Evolutionary conservation across 2,113 vertebrate species (phyloP), one percentile per base, ranked within the genome.

Genomic region (Entomyzon cyanotis): DNA sequence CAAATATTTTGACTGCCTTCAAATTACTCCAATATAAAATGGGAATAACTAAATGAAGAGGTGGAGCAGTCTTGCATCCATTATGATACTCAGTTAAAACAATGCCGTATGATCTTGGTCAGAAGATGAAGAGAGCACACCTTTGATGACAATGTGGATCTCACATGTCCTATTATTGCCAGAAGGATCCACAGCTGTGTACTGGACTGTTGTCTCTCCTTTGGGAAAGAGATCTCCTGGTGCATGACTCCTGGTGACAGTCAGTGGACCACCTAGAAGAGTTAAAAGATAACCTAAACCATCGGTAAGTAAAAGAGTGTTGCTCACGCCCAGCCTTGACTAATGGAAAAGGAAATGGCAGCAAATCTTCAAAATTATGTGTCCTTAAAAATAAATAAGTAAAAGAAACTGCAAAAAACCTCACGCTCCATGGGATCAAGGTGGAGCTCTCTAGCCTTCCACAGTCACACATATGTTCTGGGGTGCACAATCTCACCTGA

Each of bases 121-220:
- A 81, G 50, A 76, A 84, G 39, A 69, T 23, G 31, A 86, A 42
- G 58, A 91, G 80, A 89, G 95, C 96, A 70, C 84, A 99, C 99
- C 99, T 99, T 98, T 99, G 76, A 99, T 98, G 50, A 98, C 94
- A 93, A 99, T 59, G 74, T 98, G 98, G 87, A 99, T 98, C 84
- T 99, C 98, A 94, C 99, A 99, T 5, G 98, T 99, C 87, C 98
- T 99, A 82, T 98, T 98, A 97, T 99, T 99, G 93, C 99, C 99
- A 13, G 99, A 99, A 8, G 98, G 97, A 78, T 99, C 99, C 8
- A 97, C 97, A 10, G 99, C 99, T 12, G 96, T 99, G 85, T 99
- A 99, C 35, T 93, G 97, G 46, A 99, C 99, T 81, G 98, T 11
- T 9, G 99, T 99, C 84, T 99, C 98, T 77, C 99, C 99, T 17